A percentile compares a stretch with the other conserved stretches of the same genome.
Evolutionary conservation across 2,888 invertebrate genomes (phyloP).

Genomic region (Galeopsomyia nigrocyanea): DNA sequence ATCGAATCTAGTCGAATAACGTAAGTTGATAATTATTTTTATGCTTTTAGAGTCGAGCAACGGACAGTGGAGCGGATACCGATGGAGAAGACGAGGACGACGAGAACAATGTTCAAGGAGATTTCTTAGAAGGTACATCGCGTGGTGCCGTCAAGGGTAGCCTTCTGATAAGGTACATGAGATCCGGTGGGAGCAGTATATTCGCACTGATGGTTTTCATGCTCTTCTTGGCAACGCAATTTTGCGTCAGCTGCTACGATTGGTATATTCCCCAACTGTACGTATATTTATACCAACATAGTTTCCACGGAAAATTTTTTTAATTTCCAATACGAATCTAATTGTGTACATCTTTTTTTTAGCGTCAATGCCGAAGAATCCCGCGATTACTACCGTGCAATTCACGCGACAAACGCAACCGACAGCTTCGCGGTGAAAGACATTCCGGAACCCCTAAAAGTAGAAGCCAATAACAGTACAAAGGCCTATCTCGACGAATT

Average conservation of each 20-base stretch:
- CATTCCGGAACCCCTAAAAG: too few species aligned
- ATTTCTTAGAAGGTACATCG: constrained; percentile 66
- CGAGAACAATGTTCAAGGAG: constrained; percentile 43
- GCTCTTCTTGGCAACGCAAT: constrained; percentile 47
- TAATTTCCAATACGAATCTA: too few species aligned
- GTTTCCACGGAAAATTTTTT: too few species aligned
- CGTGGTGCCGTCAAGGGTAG: constrained; percentile 68
- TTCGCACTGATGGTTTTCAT: constrained; percentile 68
- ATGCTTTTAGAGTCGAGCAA: too few species aligned
- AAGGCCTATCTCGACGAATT: neutral
- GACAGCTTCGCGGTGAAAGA: too few species aligned
- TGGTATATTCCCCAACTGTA: too few species aligned
- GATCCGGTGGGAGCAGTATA: constrained; percentile 71
- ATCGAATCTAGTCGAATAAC: too few species aligned
- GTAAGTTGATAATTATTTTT: neutral
- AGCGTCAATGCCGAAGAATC: too few species aligned
- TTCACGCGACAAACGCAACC: neutral
- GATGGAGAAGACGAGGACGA: constrained; percentile 53
- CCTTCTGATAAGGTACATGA: constrained; percentile 69
- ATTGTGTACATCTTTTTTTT: too few species aligned
- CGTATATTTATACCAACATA: too few species aligned
- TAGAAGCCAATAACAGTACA: too few species aligned
- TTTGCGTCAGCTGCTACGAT: too few species aligned
- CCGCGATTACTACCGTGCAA: neutral
- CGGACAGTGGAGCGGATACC: constrained; percentile 53